Evolutionary conservation across 2,113 vertebrate genomes (phyloP), one percentile per base, ranked within the genome.

Genomic region (Centropus unirufus): DNA sequence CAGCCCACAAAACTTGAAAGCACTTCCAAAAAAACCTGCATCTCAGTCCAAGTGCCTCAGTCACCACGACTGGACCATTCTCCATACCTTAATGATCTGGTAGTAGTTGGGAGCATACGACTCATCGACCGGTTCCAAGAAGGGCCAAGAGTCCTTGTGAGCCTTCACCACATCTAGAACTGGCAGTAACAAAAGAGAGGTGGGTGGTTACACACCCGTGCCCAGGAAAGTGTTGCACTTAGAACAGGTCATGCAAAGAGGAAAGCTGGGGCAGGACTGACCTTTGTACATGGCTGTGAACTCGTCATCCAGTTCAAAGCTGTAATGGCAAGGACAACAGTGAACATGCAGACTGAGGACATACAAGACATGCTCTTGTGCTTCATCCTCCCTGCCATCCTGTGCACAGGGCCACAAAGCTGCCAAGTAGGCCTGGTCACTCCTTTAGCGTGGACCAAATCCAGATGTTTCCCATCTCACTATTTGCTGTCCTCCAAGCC

Each of bases 111-210:
- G 99, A 30, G 99, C 99, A 24, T 99, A 99, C 2, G 99, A 99
- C 72, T 99, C 99, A 94, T 99, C 99, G 40, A 99, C 99, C 9
- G 99, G 99, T 93, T 99, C 99, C 96, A 99, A 89, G 95, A 99
- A 99, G 44, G 99, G 99, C 99, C 99, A 99, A n/a, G 99, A 98
- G 61, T 99, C 99, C 97, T 99, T 99, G 93, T 99, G 99, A 55
- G 98, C 98, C 97, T 99, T 99, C 47, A 99, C 97, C 39, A 98
- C 98, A 74, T 99, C 99, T 36, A 99, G 97, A 91, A 99, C 99
- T 99, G 94, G 83, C 47, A 95, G 36, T 5, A 82, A 89, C 49
- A 91, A 44, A 64, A 85, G 69, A 24, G 49, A 61, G n/a, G 32
- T 13, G 57, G 36, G 40, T 17, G 58, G 67, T 92, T 76, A 87